Evolutionary conservation across 2,797 vertebrate species (phyloP).

Genomic region (Enteromius thamalakanensis): DNA sequence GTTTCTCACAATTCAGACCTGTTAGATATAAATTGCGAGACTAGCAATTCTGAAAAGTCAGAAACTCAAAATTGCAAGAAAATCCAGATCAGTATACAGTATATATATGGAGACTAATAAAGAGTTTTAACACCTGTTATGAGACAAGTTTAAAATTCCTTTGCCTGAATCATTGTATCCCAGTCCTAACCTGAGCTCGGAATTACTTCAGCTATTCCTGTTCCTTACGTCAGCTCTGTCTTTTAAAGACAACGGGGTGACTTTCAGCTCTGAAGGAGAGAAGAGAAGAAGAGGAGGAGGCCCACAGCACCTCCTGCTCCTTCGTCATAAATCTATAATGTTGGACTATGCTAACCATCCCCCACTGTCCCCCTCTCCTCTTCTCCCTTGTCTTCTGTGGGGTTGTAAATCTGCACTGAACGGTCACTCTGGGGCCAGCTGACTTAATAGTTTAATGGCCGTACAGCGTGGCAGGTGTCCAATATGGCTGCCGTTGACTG

Average conservation of each 20-base stretch:
- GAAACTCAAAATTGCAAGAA: background rate
- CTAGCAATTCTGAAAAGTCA: background rate
- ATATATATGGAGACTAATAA: background rate
- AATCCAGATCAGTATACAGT: background rate
- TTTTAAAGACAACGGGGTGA: slow-evolving; percentile 30
- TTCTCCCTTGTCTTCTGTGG: background rate
- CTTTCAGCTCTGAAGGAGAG: slow-evolving; percentile 35
- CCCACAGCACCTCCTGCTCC: slow-evolving; percentile 21
- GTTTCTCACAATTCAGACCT: background rate
- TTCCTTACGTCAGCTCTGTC: slow-evolving; percentile 31
- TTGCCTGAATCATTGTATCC: background rate
- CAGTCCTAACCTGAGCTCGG: slow-evolving; percentile 12
- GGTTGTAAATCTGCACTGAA: slow-evolving; percentile 52
- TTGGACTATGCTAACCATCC: slow-evolving; percentile 37
- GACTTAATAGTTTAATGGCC: slow-evolving; percentile 51
- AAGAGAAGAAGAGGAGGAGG: slow-evolving; percentile 28
- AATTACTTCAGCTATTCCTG: background rate
- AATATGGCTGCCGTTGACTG: slow-evolving; percentile 43
- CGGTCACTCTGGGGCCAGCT: slow-evolving; percentile 18
- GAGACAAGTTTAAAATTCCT: background rate
- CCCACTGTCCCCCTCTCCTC: slow-evolving; percentile 20
- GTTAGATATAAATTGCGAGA: background rate
- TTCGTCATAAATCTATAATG: slow-evolving; percentile 49
- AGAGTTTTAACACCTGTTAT: background rate
- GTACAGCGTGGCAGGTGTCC: slow-evolving; percentile 51